Percentiles rank a stretch among this genome's conserved stretches.
These are phyloP conservation scores for Halichoeres trimaculatus DNA, from an alignment of 2,113 vertebrate species.

Conservation along the genomic window DNA sequence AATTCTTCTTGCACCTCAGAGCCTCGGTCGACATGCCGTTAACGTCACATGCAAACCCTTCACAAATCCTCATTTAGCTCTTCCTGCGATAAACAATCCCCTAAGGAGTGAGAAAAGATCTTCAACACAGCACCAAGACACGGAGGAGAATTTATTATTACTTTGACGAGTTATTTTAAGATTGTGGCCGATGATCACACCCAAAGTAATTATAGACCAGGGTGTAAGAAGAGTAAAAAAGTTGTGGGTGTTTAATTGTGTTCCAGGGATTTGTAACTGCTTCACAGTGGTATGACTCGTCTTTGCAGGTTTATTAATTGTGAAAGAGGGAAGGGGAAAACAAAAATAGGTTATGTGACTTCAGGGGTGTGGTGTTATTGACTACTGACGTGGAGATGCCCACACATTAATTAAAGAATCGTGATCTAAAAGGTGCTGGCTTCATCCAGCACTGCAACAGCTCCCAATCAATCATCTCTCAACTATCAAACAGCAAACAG, in stretches of 20 bases:
- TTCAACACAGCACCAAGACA: background rate
- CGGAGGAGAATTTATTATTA: constrained; percentile 19
- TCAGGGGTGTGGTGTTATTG: background rate
- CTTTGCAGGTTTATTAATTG: constrained; percentile 10
- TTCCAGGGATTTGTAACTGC: constrained; percentile 17
- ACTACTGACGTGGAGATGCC: background rate
- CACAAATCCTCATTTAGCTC: background rate
- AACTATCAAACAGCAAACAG: too few relatives aligned
- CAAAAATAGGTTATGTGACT: constrained; percentile 21
- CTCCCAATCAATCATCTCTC: too few relatives aligned
- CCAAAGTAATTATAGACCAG: constrained; percentile 26
- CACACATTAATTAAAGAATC: background rate
- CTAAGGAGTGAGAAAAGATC: constrained; percentile 1
- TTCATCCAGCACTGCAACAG: too few relatives aligned
- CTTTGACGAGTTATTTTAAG: constrained; percentile 26
- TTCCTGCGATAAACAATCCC: background rate
- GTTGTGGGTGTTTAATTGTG: constrained; percentile 55
- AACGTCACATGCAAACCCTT: background rate
- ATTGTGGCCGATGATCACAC: background rate
- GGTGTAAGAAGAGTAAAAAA: constrained; percentile 26
- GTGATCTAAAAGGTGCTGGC: background rate
- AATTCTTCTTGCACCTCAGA: background rate
- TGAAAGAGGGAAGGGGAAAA: background rate
- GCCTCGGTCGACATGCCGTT: background rate
- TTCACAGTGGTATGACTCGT: constrained; percentile 4